Percentiles rank a stretch among this genome's conserved stretches.
Evolutionary conservation across 2,888 invertebrate species (phyloP).

Genomic region (Stictocephala bisonia): DNA sequence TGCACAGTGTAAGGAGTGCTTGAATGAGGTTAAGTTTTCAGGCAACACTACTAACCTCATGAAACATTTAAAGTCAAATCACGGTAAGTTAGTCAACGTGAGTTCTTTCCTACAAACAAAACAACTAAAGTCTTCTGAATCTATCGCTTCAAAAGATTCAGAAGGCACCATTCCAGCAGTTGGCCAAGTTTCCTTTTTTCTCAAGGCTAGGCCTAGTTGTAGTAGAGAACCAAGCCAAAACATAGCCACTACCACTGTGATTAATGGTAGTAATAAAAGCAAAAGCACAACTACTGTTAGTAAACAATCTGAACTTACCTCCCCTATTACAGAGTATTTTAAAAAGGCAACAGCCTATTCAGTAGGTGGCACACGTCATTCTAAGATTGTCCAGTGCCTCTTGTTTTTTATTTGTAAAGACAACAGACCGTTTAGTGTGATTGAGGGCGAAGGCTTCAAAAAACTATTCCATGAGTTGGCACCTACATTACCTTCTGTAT

Average conservation of each 20-base stretch:
- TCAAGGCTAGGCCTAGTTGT: too few relatives aligned
- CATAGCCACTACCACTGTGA: too few relatives aligned
- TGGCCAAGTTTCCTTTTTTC: too few relatives aligned
- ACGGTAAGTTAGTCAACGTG: background rate
- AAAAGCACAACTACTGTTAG: background rate
- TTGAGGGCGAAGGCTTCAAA: constrained; percentile 30
- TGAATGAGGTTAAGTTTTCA: constrained; percentile 28
- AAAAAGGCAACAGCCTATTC: background rate
- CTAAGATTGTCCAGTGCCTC: background rate
- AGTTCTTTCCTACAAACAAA: too few relatives aligned
- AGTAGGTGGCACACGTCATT: background rate
- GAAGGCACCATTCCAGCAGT: background rate
- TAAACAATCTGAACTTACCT: background rate
- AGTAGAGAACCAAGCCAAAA: too few relatives aligned
- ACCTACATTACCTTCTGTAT: too few relatives aligned
- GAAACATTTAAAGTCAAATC: constrained; percentile 25
- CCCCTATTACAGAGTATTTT: background rate
- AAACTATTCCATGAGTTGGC: constrained; percentile 29
- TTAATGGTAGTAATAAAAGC: background rate
- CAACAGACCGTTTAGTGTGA: constrained; percentile 22
- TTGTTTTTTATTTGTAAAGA: constrained; percentile 17
- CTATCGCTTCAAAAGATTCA: too few relatives aligned
- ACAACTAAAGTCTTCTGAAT: too few relatives aligned
- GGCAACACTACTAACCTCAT: constrained; percentile 19
- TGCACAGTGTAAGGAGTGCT: constrained; percentile 7